A percentile compares a stretch with the other conserved stretches of the same genome.
These are phyloP conservation scores for Anthophora plumipes DNA, from an alignment of 2,888 invertebrate species.

Conservation along the genomic window DNA sequence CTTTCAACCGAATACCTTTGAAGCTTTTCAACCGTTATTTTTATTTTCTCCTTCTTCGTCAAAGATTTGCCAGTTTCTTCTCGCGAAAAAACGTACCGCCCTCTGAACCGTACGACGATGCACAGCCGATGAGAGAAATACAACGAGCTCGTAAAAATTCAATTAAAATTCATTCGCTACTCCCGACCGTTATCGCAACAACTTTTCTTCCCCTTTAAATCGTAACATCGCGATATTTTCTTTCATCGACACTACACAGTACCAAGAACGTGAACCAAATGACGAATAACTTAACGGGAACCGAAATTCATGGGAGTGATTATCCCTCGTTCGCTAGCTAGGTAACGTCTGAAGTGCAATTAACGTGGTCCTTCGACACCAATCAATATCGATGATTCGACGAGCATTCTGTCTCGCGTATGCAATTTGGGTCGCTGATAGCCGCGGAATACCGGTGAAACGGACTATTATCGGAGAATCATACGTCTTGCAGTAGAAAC, in stretches of 20 bases:
- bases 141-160: too few species aligned
- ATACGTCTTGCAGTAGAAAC: slow-evolving; percentile 69
- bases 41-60: not conserved
- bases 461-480: slow-evolving; percentile 66
- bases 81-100: too few species aligned
- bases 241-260: too few species aligned
- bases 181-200: too few species aligned
- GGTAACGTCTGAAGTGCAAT: slow-evolving; percentile 33
- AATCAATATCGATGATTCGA: slow-evolving; percentile 49
- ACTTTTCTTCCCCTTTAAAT: too few species aligned
- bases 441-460: slow-evolving; percentile 36
- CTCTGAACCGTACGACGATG: not conserved
- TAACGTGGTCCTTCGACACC: slow-evolving; percentile 40
- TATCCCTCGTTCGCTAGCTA: slow-evolving; percentile 15
- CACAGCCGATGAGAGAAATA: not conserved
- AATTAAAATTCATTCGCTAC: too few species aligned
- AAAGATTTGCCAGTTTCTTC: not conserved
- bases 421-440: slow-evolving; percentile 62
- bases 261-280: too few species aligned
- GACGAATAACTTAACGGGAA: not conserved
- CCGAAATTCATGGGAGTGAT: slow-evolving; percentile 11
- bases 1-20: not conserved
- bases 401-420: slow-evolving; percentile 25
- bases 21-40: not conserved
- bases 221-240: not conserved